A percentile compares a stretch with the other conserved stretches of the same genome.
These are phyloP conservation scores for Agrenia bidenticulata DNA, from an alignment of 2,888 invertebrate species.

Conservation along the genomic window DNA sequence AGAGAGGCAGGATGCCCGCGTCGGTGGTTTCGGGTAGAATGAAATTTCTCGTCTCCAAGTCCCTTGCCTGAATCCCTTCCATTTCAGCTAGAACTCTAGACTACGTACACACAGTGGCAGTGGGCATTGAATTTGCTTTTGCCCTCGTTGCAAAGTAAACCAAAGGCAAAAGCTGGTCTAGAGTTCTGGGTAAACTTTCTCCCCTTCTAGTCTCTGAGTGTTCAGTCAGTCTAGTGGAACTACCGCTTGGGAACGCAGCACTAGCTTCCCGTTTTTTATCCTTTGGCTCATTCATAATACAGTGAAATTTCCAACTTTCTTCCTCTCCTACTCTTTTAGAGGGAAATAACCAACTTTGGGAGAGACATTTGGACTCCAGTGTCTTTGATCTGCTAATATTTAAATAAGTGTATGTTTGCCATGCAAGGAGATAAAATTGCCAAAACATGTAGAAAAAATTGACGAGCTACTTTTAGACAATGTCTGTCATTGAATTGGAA, in stretches of 20 bases:
- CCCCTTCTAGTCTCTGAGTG: slow-evolving; percentile 27
- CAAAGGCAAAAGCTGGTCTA: neutral
- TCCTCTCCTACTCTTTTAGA: slow-evolving; percentile 6
- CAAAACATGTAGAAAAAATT: no score
- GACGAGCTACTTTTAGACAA: no score
- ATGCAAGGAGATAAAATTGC: no score
- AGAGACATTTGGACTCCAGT: no score
- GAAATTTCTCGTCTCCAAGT: slow-evolving; percentile 5
- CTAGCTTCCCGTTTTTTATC: slow-evolving; percentile 17
- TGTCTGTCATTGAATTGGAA: no score
- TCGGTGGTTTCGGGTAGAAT: slow-evolving; percentile 20
- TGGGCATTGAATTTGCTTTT: no score
- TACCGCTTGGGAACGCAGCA: slow-evolving; percentile 17
- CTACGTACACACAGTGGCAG: no score
- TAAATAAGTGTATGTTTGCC: no score
- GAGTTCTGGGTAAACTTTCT: slow-evolving; percentile 13
- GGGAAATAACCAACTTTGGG: neutral
- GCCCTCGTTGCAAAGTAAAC: no score
- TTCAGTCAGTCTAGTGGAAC: slow-evolving; percentile 18
- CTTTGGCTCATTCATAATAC: slow-evolving; percentile 9
- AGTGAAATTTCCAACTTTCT: slow-evolving; percentile 4
- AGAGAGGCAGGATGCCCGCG: slow-evolving; percentile 21
- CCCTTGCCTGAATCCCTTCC: no score
- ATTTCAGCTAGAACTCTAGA: no score
- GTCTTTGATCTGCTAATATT: no score